Percentiles rank a stretch among this genome's conserved stretches.
phyloP scores from a whole-genome alignment of 2,888 invertebrate species.

The Lordiphosa andalusiaca region DNA sequence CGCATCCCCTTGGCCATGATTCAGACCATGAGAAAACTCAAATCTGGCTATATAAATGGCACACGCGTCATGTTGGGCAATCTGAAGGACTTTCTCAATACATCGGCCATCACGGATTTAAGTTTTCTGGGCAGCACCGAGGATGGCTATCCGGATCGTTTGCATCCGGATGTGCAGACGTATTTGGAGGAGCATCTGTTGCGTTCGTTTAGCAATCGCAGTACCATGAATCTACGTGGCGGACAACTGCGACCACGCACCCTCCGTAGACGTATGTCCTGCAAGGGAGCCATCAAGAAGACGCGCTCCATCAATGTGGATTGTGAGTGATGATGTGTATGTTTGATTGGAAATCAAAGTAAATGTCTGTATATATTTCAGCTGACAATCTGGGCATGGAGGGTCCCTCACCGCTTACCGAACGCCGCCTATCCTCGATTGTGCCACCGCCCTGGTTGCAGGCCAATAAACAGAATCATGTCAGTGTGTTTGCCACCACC shows the following conservation, averaged over 20 bases:
- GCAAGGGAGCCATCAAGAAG: slow-evolving; percentile 95
- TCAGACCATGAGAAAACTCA: slow-evolving; percentile 98
- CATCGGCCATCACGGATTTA: slow-evolving; percentile 97
- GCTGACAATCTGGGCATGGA: slow-evolving; percentile 91
- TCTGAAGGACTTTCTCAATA: slow-evolving; percentile 96
- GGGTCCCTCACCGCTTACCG: slow-evolving; percentile 81
- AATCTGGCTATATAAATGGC: slow-evolving; percentile 99
- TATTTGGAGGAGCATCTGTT: slow-evolving; percentile 92
- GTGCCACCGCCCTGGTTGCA: slow-evolving; percentile 80
- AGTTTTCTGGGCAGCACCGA: slow-evolving; percentile 97
- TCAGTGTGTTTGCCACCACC: slow-evolving; percentile 75
- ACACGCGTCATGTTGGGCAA: slow-evolving; percentile 97
- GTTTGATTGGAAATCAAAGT: no score
- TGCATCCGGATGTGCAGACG: slow-evolving; percentile 90
- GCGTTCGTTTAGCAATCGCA: slow-evolving; percentile 89
- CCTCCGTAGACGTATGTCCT: slow-evolving; percentile 89
- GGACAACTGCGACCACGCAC: slow-evolving; percentile 82
- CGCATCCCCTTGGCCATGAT: slow-evolving; percentile 96
- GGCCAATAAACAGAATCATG: slow-evolving; percentile 68
- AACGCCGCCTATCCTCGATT: slow-evolving; percentile 82
- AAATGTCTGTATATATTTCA: slow-evolving; percentile 64
- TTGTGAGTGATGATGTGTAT: slow-evolving; percentile 82
- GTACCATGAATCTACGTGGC: slow-evolving; percentile 83
- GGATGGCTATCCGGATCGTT: slow-evolving; percentile 93
- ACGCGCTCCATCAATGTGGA: slow-evolving; percentile 96